Percentiles rank a stretch among this genome's conserved stretches.
These are phyloP conservation scores for Drosophila stalkeri DNA, from an alignment of 2,888 invertebrate genomes.

Conservation along the genomic window DNA sequence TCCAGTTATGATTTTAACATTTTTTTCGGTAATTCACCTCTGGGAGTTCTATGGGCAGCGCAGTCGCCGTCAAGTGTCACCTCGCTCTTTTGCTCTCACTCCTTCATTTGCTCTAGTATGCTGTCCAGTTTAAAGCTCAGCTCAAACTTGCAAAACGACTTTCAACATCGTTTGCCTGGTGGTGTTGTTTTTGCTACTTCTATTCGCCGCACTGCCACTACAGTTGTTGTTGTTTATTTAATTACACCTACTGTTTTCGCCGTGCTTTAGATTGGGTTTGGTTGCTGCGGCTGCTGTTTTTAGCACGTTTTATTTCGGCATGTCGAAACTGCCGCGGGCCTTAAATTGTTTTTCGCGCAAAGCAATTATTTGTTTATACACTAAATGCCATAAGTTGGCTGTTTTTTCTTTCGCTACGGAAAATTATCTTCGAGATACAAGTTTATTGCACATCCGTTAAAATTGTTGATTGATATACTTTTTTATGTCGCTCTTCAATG, in stretches of 20 bases:
- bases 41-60: constrained; percentile 24
- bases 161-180: constrained; percentile 77
- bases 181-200: constrained; percentile 37
- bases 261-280: constrained; percentile 46
- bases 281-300: constrained; percentile 23
- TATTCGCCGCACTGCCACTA: constrained; percentile 25
- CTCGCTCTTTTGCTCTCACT: constrained; percentile 4
- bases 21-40: constrained; percentile 24
- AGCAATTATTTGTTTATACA: constrained; percentile 52
- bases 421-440: constrained; percentile 14
- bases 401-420: constrained; percentile 12
- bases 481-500: constrained; percentile 21
- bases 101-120: background rate
- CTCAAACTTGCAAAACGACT: constrained; percentile 83
- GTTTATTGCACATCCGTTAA: constrained; percentile 13
- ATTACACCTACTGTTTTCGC: constrained; percentile 63
- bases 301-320: constrained; percentile 46
- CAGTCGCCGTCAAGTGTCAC: constrained; percentile 16
- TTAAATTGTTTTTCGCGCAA: constrained; percentile 26
- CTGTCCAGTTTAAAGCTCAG: constrained; percentile 48
- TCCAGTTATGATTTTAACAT: background rate
- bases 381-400: constrained; percentile 35
- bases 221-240: constrained; percentile 51
- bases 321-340: constrained; percentile 55
- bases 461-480: constrained; percentile 13